Evolutionary conservation across 2,888 invertebrate genomes (phyloP).

Genomic region (Notodonta dromedarius): DNA sequence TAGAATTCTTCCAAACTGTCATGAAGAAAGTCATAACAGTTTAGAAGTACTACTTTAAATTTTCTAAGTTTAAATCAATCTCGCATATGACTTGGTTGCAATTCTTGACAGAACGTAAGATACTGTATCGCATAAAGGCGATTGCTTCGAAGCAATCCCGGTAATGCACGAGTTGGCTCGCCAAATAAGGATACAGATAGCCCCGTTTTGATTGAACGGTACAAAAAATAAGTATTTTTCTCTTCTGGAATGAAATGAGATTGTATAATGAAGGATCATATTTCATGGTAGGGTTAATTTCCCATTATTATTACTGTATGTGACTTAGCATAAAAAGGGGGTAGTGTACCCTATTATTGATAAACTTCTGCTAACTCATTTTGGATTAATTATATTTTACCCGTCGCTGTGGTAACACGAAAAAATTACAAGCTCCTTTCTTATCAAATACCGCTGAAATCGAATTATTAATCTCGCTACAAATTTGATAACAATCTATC

Average conservation of each 20-base stretch:
- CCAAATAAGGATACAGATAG: constrained; percentile 55
- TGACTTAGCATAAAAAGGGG: neutral
- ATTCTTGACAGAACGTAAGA: constrained; percentile 57
- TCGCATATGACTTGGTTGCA: constrained; percentile 58
- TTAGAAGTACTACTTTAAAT: constrained; percentile 15
- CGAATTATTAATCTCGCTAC: neutral
- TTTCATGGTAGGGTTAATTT: neutral
- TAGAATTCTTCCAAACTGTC: too few species aligned
- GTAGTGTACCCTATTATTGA: neutral
- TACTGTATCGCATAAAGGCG: constrained; percentile 69
- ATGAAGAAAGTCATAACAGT: too few species aligned
- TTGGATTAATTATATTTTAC: neutral
- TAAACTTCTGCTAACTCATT: neutral
- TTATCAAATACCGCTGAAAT: neutral
- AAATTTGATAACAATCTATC: neutral
- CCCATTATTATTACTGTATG: neutral
- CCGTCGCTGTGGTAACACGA: neutral
- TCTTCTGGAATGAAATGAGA: constrained; percentile 10
- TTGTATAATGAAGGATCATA: constrained; percentile 4
- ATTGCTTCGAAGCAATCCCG: constrained; percentile 77
- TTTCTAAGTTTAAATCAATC: constrained; percentile 37
- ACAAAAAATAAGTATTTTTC: constrained; percentile 42
- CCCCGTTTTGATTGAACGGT: constrained; percentile 67
- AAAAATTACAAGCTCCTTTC: neutral
- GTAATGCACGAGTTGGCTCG: constrained; percentile 77